Conservation (phyloP, 2,797 vertebrate species). For the Falco peregrinus region DNA sequence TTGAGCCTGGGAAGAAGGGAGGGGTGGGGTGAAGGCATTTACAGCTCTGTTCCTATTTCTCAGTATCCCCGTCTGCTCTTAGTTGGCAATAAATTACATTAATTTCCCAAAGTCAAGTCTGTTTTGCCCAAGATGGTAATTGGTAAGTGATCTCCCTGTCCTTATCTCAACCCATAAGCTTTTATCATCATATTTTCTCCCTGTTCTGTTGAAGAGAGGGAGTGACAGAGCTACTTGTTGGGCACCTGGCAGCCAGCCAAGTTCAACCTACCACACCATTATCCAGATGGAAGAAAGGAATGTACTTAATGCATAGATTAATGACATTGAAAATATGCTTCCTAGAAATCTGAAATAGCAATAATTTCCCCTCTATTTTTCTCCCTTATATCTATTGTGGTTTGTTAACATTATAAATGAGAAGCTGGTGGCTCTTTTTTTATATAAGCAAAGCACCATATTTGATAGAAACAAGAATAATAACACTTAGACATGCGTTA, state of each 20-base stretch:
- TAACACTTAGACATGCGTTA: background rate
- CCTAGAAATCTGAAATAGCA: background rate
- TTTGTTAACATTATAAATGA: background rate
- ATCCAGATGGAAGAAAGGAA: background rate
- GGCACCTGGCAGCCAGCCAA: background rate
- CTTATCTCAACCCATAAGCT: background rate
- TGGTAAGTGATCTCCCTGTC: background rate
- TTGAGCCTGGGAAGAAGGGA: background rate
- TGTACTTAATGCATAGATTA: background rate
- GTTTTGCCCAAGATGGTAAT: background rate
- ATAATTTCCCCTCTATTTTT: background rate
- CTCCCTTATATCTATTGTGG: background rate
- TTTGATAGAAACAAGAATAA: background rate
- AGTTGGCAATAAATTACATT: background rate
- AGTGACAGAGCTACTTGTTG: background rate
- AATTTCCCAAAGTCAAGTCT: background rate
- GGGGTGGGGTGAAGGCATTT: accelerated
- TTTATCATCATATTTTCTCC: background rate
- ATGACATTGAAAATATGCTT: background rate
- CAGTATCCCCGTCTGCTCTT: background rate
- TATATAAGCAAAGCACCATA: background rate
- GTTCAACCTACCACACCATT: background rate
- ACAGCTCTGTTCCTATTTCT: background rate
- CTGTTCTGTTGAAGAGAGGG: background rate
- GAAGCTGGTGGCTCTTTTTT: background rate